These are phyloP conservation scores for Stratiolaelaps scimitus DNA, from an alignment of 1,140 invertebrate genomes.

Conservation along the genomic window DNA sequence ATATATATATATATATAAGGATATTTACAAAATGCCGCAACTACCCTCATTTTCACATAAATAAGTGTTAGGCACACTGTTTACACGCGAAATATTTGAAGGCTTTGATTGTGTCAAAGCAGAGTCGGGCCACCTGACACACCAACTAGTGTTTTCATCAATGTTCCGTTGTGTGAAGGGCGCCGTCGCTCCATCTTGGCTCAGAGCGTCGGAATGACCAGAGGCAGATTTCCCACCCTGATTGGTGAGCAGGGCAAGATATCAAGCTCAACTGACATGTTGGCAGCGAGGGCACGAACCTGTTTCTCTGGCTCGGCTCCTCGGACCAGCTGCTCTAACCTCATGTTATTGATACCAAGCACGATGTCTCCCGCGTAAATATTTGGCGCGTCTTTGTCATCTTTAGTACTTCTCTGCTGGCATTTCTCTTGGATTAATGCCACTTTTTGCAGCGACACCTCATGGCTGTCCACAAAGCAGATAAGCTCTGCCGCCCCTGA, in stretches of 20 bases:
- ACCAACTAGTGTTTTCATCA: too few species aligned
- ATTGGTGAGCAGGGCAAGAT: not conserved
- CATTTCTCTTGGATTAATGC: not conserved
- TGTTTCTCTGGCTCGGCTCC: not conserved
- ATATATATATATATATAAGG: too few species aligned
- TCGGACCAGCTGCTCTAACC: not conserved
- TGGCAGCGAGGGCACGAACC: not conserved
- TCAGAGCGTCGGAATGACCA: too few species aligned
- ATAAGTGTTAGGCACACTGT: too few species aligned
- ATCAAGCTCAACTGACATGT: not conserved
- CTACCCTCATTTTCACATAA: too few species aligned
- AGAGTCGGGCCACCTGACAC: too few species aligned
- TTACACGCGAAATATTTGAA: too few species aligned
- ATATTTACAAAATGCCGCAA: too few species aligned
- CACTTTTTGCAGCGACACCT: not conserved
- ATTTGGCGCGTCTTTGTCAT: not conserved
- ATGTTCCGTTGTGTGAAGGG: too few species aligned
- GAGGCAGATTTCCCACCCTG: conserved; percentile 5
- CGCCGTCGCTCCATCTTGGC: too few species aligned
- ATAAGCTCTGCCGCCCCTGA: not conserved
- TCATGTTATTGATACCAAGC: not conserved
- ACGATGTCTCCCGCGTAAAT: conserved; percentile 1
- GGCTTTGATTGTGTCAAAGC: too few species aligned
- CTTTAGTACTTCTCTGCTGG: too few species aligned
- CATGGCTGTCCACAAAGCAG: not conserved